Conservation (phyloP, 2,888 invertebrate genomes). For the Sialis lutaria region DNA sequence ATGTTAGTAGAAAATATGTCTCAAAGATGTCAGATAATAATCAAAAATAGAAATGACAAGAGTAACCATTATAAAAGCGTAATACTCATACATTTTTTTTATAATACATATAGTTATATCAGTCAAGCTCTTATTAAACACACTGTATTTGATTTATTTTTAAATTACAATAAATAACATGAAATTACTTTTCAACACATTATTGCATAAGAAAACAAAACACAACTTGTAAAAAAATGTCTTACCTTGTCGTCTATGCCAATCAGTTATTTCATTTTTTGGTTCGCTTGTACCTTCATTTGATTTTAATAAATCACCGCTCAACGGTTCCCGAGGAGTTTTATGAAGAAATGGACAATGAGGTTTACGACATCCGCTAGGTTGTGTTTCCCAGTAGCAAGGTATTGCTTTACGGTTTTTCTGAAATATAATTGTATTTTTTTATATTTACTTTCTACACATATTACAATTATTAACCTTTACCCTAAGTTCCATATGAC, state of each 20-base stretch:
- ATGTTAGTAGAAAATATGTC: too few species aligned
- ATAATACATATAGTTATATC: background rate
- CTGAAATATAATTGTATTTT: conserved; percentile 26
- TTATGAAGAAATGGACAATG: conserved; percentile 71
- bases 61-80: too few species aligned
- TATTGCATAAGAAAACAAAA: too few species aligned
- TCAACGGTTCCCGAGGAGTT: conserved; percentile 18
- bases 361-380: conserved; percentile 67
- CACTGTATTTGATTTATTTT: background rate
- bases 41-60: too few species aligned
- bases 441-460: background rate
- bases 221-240: too few species aligned
- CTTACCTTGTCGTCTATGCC: conserved; percentile 9
- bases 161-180: too few species aligned
- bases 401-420: conserved; percentile 68
- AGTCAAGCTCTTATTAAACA: background rate
- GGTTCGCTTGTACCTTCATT: conserved; percentile 10
- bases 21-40: too few species aligned
- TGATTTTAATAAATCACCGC: conserved; percentile 12
- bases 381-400: conserved; percentile 78
- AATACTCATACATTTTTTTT: background rate
- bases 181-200: too few species aligned
- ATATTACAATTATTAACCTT: conserved; percentile 12
- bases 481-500: conserved; percentile 75
- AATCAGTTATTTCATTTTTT: conserved; percentile 9